Conservation (phyloP, 1,140 invertebrate genomes). For the Platyura marginata region DNA sequence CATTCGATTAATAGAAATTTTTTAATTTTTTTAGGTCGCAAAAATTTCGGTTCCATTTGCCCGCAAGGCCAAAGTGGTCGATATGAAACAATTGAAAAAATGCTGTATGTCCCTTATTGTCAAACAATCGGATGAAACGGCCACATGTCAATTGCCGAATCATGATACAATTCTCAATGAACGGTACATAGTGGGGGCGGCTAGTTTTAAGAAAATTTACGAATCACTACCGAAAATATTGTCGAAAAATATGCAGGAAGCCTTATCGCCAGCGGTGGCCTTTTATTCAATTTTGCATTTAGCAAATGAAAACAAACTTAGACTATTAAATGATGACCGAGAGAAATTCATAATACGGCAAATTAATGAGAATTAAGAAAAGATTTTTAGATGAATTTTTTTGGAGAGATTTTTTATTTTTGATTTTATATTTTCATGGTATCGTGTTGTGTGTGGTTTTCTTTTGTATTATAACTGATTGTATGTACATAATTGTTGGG, state of each 20-base stretch:
- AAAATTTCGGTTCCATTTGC: conserved; percentile 47
- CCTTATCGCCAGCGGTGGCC: conserved; percentile 48
- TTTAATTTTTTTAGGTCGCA: conserved; percentile 24
- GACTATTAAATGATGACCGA: conserved; percentile 7
- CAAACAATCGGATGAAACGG: conserved; percentile 11
- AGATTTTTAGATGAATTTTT: too few species aligned
- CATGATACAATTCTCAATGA: conserved; percentile 5
- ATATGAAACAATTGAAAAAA: conserved; percentile 51
- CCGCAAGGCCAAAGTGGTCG: conserved; percentile 50
- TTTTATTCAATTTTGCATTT: conserved; percentile 57
- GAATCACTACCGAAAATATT: conserved; percentile 33
- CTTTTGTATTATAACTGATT: too few species aligned
- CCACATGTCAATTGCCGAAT: not conserved
- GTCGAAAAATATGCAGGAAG: conserved; percentile 33
- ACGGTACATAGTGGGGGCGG: conserved; percentile 12
- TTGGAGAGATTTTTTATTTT: too few species aligned
- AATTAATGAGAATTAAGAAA: conserved; percentile 1
- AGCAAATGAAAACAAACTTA: conserved; percentile 41
- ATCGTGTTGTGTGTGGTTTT: too few species aligned
- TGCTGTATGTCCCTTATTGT: conserved; percentile 31
- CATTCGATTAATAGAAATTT: not conserved
- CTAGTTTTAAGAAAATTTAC: conserved; percentile 30
- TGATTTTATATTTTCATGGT: too few species aligned
- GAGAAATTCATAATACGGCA: conserved; percentile 19
- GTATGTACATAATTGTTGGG: too few species aligned